phyloP scores from a whole-genome alignment of 2,888 invertebrate genomes.

The Brachynemurus nebulosus region DNA sequence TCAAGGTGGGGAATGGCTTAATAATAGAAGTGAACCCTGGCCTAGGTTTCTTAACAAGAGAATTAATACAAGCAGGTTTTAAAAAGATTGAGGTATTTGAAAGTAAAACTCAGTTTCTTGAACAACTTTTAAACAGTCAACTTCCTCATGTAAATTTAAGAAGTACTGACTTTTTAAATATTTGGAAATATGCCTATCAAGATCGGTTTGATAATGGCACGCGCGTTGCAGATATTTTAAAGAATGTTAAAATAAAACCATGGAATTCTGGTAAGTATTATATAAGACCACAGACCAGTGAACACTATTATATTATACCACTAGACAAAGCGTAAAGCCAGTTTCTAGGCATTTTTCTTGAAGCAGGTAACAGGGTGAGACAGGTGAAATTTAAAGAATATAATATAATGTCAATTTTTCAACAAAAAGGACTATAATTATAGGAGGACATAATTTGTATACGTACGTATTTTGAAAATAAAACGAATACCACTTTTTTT shows the following conservation, averaged over 20 bases:
- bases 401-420: too few relatives aligned
- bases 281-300: too few relatives aligned
- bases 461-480: too few relatives aligned
- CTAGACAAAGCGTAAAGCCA: too few relatives aligned
- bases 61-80: neutral
- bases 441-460: too few relatives aligned
- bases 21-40: slow-evolving; percentile 9
- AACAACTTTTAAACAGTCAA: neutral
- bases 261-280: slow-evolving; percentile 6
- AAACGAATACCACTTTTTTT: too few relatives aligned
- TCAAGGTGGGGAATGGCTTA: neutral
- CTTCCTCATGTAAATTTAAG: neutral
- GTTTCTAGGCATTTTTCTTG: too few relatives aligned
- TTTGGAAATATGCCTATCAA: slow-evolving; percentile 6
- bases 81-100: slow-evolving; percentile 2
- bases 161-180: slow-evolving; percentile 4
- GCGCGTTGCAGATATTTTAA: slow-evolving; percentile 2
- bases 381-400: too few relatives aligned
- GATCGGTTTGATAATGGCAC: slow-evolving; percentile 9
- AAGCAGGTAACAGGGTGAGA: too few relatives aligned
- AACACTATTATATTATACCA: too few relatives aligned
- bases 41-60: slow-evolving; percentile 6
- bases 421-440: too few relatives aligned
- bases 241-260: neutral
- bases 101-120: neutral